Evolutionary conservation across 2,888 invertebrate genomes (phyloP).

Genomic region (Alsophila aescularia): DNA sequence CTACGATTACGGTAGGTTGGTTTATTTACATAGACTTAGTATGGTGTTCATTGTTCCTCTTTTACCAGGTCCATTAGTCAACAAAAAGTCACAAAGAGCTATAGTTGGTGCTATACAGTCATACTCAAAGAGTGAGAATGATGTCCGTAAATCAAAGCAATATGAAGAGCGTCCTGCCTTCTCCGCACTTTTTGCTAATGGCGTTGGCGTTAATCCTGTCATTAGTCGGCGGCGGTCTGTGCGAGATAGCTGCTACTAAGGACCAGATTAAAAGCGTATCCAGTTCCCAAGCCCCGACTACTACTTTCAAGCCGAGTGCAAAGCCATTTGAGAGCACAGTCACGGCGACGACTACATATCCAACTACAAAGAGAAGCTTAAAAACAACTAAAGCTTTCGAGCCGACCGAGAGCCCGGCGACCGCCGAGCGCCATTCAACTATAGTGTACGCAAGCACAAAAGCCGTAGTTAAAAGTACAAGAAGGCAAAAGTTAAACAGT

Average conservation of each 20-base stretch:
- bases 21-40: not conserved
- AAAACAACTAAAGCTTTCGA: slow-evolving; percentile 68
- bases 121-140: slow-evolving; percentile 19
- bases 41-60: not conserved
- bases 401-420: slow-evolving; percentile 61
- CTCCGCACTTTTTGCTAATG: slow-evolving; percentile 52
- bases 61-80: slow-evolving; percentile 29
- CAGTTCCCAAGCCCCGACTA: slow-evolving; percentile 53
- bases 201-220: slow-evolving; percentile 59
- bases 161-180: slow-evolving; percentile 43
- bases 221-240: slow-evolving; percentile 57
- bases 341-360: slow-evolving; percentile 59
- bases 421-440: slow-evolving; percentile 62
- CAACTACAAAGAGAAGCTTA: slow-evolving; percentile 69
- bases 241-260: slow-evolving; percentile 55
- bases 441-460: slow-evolving; percentile 68
- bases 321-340: slow-evolving; percentile 63
- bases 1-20: too few species aligned
- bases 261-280: slow-evolving; percentile 58
- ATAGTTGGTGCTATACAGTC: slow-evolving; percentile 10
- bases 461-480: slow-evolving; percentile 71
- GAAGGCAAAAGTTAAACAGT: slow-evolving; percentile 74
- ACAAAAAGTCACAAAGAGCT: slow-evolving; percentile 18
- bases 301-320: slow-evolving; percentile 53
- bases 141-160: slow-evolving; percentile 39